Percentiles rank a stretch among this genome's conserved stretches.
These are phyloP conservation scores for Coturnix japonica DNA, from an alignment of 2,113 vertebrate genomes.

Conservation along the genomic window DNA sequence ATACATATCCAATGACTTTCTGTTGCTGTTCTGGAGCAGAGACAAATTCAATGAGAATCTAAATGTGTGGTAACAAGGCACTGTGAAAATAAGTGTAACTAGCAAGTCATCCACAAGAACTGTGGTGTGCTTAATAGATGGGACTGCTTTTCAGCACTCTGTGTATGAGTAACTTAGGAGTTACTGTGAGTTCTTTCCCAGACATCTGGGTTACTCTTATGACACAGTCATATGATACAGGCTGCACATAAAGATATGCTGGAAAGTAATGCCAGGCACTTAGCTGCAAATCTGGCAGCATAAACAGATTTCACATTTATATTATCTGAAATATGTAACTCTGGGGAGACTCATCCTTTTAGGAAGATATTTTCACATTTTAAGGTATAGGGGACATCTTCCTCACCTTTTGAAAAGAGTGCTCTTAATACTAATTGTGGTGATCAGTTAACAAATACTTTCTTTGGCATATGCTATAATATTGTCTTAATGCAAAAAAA, in stretches of 20 bases:
- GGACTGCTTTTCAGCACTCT: neutral
- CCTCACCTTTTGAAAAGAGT: neutral
- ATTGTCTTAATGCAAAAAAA: neutral
- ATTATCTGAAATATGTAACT: neutral
- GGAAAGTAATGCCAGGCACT: neutral
- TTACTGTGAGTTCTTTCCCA: neutral
- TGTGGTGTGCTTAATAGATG: neutral
- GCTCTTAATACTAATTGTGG: neutral
- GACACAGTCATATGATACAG: neutral
- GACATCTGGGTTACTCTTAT: neutral
- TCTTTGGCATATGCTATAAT: neutral
- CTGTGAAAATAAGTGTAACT: conserved; percentile 7
- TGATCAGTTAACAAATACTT: neutral
- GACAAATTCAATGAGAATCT: conserved; percentile 23
- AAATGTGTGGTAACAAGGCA: neutral
- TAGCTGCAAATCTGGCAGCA: neutral
- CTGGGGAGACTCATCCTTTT: neutral
- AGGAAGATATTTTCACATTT: neutral
- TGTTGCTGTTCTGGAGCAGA: neutral
- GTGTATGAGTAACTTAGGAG: neutral
- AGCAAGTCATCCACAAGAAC: neutral
- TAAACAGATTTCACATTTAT: neutral
- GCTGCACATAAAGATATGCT: neutral
- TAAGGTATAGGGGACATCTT: neutral
- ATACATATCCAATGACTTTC: conserved; percentile 39